Evolutionary conservation across 2,113 vertebrate species (phyloP), one percentile per base, ranked within the genome.

Genomic region (Alligator sinensis): DNA sequence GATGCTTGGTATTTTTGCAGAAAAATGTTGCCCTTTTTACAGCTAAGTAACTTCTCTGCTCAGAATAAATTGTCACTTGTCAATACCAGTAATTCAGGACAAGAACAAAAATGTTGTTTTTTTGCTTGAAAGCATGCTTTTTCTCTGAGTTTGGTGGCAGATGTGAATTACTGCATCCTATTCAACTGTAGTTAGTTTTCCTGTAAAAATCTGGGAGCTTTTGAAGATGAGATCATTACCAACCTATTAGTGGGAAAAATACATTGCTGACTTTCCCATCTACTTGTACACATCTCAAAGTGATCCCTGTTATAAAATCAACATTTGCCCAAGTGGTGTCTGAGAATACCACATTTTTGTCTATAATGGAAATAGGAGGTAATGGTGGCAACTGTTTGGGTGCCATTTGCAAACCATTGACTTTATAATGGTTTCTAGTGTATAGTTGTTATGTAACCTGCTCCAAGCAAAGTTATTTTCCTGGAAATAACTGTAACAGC

Each of bases 131-230:
- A 92, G 24, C 62, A 38, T 61, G 28, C 16, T 79, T 92, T 76
- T 88, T 82, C 70, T 62, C n/a, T 72, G 62, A 75, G 79, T 77
- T 83, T 87, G 62, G 58, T 38, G 79, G 66, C 79, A n/a, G n/a
- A 81, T 54, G 54, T 90, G 62, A 34, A 77, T 80, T 61, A 59
- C 89, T 75, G 83, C 38, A 15, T 5, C 4, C 57, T 89, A 5
- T 74, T 84, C 68, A 77, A 72, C 10, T 81, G n/a, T 86, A 77
- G 83, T 75, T 62, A 77, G 27, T 59, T 80, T 96, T 61, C 91
- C 38, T 64, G 6, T 13, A 55, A 70, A 60, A 60, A 90, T 3
- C 5, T 22, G 27, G 70, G 87, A 79, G 78, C 28, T 68, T 91
- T 84, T 91, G 28, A 86, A 9, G 16, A 72, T 63, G 74, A 88